These are phyloP conservation scores for Lutjanus argentimaculatus DNA, from an alignment of 2,797 vertebrate genomes.

Conservation along the genomic window DNA sequence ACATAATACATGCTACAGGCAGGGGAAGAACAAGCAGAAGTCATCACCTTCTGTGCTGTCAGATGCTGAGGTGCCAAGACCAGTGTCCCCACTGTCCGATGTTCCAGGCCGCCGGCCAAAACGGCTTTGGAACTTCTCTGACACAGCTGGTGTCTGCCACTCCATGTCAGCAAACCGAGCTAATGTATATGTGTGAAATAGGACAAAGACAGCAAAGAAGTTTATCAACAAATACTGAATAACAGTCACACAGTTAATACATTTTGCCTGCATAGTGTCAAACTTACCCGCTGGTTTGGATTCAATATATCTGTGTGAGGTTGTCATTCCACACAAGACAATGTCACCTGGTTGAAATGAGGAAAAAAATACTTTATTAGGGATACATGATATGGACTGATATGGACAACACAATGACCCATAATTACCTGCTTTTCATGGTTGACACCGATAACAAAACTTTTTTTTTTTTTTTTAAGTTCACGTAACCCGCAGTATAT, in stretches of 20 bases:
- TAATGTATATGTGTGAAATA: slow-evolving; percentile 54
- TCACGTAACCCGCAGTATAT: too few species aligned
- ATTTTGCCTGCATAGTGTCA: slow-evolving; percentile 7
- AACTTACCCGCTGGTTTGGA: slow-evolving; percentile 80
- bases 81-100: slow-evolving; percentile 87
- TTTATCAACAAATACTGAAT: slow-evolving; percentile 15
- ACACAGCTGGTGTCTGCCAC: slow-evolving; percentile 92
- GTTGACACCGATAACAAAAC: too few species aligned
- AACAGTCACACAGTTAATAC: neutral
- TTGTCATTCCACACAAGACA: slow-evolving; percentile 79
- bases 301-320: slow-evolving; percentile 81
- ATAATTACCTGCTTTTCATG: too few species aligned
- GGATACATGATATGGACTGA: too few species aligned
- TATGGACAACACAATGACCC: too few species aligned
- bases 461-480: too few species aligned
- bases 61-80: slow-evolving; percentile 88
- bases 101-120: slow-evolving; percentile 86
- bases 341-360: slow-evolving; percentile 53
- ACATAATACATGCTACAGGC: slow-evolving; percentile 44
- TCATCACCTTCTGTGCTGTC: slow-evolving; percentile 92
- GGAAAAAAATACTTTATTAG: neutral
- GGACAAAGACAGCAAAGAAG: slow-evolving; percentile 41
- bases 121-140: slow-evolving; percentile 89
- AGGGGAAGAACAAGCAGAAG: slow-evolving; percentile 47
- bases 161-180: slow-evolving; percentile 86